Percentiles rank a stretch among this genome's conserved stretches.
Conservation (phyloP, 92 coral and sea anemone species). For the Ricordea florida region DNA sequence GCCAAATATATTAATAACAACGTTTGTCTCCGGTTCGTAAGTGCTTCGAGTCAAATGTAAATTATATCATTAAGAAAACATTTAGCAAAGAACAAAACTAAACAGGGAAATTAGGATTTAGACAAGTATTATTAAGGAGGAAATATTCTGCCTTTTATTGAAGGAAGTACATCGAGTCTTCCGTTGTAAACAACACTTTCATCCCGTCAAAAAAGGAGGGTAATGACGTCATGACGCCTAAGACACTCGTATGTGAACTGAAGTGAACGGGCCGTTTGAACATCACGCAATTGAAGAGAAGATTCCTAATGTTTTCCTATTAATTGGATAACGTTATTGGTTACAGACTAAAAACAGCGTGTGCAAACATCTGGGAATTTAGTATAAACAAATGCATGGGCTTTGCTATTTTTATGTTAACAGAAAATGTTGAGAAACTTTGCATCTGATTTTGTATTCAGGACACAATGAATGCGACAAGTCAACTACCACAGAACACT, state of each 20-base stretch:
- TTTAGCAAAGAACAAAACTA: too few relatives aligned
- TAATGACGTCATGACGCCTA: not conserved
- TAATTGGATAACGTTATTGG: not conserved
- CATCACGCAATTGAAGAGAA: not conserved
- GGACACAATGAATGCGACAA: slow-evolving; percentile 3
- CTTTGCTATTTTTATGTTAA: too few relatives aligned
- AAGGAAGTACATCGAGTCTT: too few relatives aligned
- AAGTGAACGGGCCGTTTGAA: not conserved
- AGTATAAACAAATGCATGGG: too few relatives aligned
- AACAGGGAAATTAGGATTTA: too few relatives aligned
- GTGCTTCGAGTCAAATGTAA: too few relatives aligned
- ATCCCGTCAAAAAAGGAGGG: not conserved
- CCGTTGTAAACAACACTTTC: too few relatives aligned
- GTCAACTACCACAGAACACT: not conserved
- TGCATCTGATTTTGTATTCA: not conserved
- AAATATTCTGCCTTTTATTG: too few relatives aligned
- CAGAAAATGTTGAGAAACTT: not conserved
- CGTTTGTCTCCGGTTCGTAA: too few relatives aligned
- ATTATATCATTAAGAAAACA: too few relatives aligned
- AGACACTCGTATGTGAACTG: not conserved
- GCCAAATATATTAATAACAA: too few relatives aligned
- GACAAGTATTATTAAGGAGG: too few relatives aligned
- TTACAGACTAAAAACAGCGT: not conserved
- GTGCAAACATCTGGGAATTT: not conserved
- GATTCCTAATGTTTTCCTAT: not conserved